Base-by-base conservation (phyloP, 2,113 vertebrate species). In the Thunnus maccoyii region DNA sequence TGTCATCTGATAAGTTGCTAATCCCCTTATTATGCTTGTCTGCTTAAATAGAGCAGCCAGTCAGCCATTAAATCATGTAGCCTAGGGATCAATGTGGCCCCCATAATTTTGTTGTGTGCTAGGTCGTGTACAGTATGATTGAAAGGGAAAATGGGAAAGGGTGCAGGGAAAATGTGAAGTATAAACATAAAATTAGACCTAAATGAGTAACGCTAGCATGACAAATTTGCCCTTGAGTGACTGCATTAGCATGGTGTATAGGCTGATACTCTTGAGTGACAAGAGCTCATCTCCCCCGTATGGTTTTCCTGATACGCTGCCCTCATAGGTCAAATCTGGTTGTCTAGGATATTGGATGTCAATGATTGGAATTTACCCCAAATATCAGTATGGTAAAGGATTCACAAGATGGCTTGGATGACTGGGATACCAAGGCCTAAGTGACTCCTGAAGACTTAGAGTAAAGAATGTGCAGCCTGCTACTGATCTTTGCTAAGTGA, bases 401-500 rank as follows among this genome's bases (percentile, higher is more conserved):
- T 83, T 85, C 86, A 66, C 54, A 80, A 71, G 79, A 92, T 92
- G 87, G 70, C 83, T 83, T 46, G 66, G 18, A 94, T 93, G 85
- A 60, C 83, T 92, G 88, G 84, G 88, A 94, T 95, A 80, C 93
- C 92, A 73, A 67, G 20, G 75, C 69, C 88, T 50, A 55, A 86
- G 90, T 89, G 84, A 91, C 89, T 84, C 64, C 73, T 69, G 68
- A 72, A 78, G 89, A 89, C 80, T 74, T 72, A n/a, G 67, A 82
- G 62, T 47, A 18, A 87, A 89, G 91, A 94, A 94, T 93, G 88
- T 86, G 88, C 76, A 86, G 84, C 71, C 66, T 52, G 14, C 89
- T 92, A 93, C 93, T 94, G 92, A 93, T 88, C 88, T 78, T 78
- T 76, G 81, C 77, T 84, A 89, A 88, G 86, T 83, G 87, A 92